A percentile compares a stretch with the other conserved stretches of the same genome.
These are phyloP conservation scores for Globia sparganii DNA, from an alignment of 2,888 invertebrate genomes.

Conservation along the genomic window DNA sequence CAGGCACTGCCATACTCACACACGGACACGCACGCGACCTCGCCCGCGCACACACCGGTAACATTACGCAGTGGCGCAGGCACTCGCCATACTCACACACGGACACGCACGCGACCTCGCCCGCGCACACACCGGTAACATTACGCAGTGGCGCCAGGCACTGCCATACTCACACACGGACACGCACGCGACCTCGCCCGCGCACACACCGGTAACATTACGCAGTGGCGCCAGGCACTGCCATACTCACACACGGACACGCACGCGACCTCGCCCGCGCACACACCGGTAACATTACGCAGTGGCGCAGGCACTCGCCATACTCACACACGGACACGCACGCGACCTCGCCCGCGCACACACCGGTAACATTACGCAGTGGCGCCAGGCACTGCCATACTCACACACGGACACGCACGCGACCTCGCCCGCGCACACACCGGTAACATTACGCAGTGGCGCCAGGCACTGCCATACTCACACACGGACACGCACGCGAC, in stretches of 20 bases:
- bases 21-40: constrained; percentile 80
- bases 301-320: not conserved
- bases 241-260: not conserved
- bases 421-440: constrained; percentile 3
- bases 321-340: too few species aligned
- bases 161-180: too few species aligned
- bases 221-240: not conserved
- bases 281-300: constrained; percentile 2
- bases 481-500: constrained; percentile 67
- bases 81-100: constrained; percentile 81
- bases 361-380: not conserved
- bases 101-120: constrained; percentile 30
- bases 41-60: constrained; percentile 12
- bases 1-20: constrained; percentile 81
- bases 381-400: constrained; percentile 7
- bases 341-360: not conserved
- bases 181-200: not conserved
- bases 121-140: not conserved
- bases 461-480: constrained; percentile 79
- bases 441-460: constrained; percentile 7
- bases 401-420: too few species aligned
- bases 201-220: constrained; percentile 1
- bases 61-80: constrained; percentile 1
- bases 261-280: not conserved
- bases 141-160: too few species aligned